Percentiles rank a stretch among this genome's conserved stretches.
Conservation (phyloP, 64 coral and sea anemone species). For the Montipora capricornis region DNA sequence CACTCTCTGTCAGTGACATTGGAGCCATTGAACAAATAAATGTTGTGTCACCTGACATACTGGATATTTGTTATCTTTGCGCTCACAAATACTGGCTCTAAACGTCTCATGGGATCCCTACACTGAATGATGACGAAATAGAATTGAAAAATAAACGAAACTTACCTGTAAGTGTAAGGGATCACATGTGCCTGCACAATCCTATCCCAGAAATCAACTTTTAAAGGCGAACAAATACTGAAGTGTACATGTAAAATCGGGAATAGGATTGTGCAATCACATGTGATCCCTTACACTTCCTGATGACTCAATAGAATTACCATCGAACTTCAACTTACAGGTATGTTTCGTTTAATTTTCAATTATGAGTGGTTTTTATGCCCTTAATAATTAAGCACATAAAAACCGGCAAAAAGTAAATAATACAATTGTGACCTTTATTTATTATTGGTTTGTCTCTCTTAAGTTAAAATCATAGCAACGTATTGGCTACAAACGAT, state of each 20-base stretch:
- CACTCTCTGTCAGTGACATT: background rate
- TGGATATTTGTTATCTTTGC: background rate
- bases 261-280: background rate
- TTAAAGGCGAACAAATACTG: background rate
- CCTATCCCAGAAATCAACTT: background rate
- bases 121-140: background rate
- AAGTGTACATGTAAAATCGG: background rate
- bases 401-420: no score
- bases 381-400: no score
- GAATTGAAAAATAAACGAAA: background rate
- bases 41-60: background rate
- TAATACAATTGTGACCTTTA: no score
- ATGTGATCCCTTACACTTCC: background rate
- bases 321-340: no score
- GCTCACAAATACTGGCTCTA: background rate
- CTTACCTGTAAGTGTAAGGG: background rate
- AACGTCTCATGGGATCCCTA: background rate
- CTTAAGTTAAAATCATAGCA: no score
- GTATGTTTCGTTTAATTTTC: no score
- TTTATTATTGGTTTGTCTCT: no score
- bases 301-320: no score
- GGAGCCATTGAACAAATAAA: background rate
- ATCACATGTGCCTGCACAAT: background rate
- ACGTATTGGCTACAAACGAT: no score
- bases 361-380: no score